A percentile compares a stretch with the other conserved stretches of the same genome.
phyloP scores from a whole-genome alignment of 2,113 vertebrate genomes.

The Trematocara zebra region DNA sequence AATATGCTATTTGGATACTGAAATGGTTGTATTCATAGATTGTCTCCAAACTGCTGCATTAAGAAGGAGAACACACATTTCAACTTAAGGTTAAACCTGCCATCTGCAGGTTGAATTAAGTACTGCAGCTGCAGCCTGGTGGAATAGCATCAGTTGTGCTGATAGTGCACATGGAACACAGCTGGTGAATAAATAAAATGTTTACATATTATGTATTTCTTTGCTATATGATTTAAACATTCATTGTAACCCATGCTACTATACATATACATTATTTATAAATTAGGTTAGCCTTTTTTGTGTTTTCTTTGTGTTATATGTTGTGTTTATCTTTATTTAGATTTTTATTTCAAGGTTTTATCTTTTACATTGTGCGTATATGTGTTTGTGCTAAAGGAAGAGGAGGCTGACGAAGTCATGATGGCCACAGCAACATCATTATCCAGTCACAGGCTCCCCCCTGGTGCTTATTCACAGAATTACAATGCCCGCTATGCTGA shows the following conservation, averaged over 20 bases:
- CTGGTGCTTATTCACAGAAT: slow-evolving; percentile 75
- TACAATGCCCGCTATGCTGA: slow-evolving; percentile 82
- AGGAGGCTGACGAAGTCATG: slow-evolving; percentile 86
- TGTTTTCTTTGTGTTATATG: background rate
- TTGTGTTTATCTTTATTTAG: background rate
- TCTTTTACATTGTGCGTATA: background rate
- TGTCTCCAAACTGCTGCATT: slow-evolving; percentile 17
- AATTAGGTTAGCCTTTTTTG: background rate
- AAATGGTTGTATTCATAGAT: background rate
- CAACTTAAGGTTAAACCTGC: slow-evolving; percentile 14
- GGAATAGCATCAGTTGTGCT: background rate
- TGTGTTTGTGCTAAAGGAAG: slow-evolving; percentile 73
- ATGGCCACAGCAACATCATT: slow-evolving; percentile 66
- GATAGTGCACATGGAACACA: background rate
- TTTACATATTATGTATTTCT: background rate
- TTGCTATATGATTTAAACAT: background rate
- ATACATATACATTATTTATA: background rate
- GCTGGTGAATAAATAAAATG: background rate
- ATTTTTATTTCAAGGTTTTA: background rate
- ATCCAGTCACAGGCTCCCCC: slow-evolving; percentile 79
- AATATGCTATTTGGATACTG: background rate
- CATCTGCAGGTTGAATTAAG: slow-evolving; percentile 38
- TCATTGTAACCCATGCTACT: background rate
- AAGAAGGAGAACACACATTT: background rate
- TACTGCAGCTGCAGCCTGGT: background rate